Percentiles rank a stretch among this genome's conserved stretches.
Conservation (phyloP, 2,888 invertebrate species). For the Lycophotia porphyrea region DNA sequence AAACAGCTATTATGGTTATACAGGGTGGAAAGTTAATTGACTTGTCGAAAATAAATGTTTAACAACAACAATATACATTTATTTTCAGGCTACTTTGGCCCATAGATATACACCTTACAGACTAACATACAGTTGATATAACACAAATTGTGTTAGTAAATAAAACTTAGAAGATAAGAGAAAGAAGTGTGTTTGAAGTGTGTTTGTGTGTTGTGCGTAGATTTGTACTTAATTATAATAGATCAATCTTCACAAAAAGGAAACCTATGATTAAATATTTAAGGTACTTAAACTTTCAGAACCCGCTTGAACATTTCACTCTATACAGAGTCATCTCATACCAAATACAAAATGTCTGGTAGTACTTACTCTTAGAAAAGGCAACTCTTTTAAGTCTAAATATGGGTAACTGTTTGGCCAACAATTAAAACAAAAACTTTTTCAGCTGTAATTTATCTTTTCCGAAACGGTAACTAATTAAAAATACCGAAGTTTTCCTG, state of each 20-base stretch:
- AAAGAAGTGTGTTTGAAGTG: too few relatives aligned
- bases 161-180: too few relatives aligned
- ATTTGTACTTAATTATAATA: too few relatives aligned
- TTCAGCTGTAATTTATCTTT: conserved; percentile 26
- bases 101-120: too few relatives aligned
- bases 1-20: background rate
- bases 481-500: conserved; percentile 39
- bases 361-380: background rate
- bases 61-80: too few relatives aligned
- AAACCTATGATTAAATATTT: too few relatives aligned
- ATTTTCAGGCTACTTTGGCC: too few relatives aligned
- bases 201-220: too few relatives aligned
- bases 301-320: background rate
- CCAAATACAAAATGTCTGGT: background rate
- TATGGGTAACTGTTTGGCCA: background rate
- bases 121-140: too few relatives aligned
- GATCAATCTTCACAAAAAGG: too few relatives aligned
- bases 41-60: background rate
- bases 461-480: conserved; percentile 35
- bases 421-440: background rate
- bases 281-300: background rate
- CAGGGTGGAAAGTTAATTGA: background rate
- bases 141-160: too few relatives aligned
- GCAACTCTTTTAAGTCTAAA: background rate
- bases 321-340: background rate